These are phyloP conservation scores for Oreocharis arfaki DNA, from an alignment of 2,113 vertebrate genomes.

Conservation along the genomic window DNA sequence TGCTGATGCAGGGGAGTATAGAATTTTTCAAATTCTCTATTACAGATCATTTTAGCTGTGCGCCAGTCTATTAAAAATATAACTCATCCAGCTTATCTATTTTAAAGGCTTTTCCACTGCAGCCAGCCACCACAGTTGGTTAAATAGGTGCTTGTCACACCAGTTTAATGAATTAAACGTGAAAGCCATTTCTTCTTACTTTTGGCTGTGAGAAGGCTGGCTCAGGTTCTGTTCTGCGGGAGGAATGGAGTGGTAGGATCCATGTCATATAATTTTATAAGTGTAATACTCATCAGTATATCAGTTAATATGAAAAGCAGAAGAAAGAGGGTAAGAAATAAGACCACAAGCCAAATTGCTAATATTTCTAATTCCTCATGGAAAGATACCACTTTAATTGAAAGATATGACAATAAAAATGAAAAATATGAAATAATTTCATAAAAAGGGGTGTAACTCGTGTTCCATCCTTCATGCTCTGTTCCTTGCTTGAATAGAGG, in stretches of 20 bases:
- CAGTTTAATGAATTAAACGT: constrained; percentile 58
- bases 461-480: neutral
- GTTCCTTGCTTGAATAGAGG: neutral
- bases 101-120: constrained; percentile 39
- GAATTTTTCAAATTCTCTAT: neutral
- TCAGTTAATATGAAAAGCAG: constrained; percentile 27
- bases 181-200: constrained; percentile 47
- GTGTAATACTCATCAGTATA: constrained; percentile 20
- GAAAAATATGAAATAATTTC: neutral
- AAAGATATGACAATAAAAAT: constrained; percentile 3
- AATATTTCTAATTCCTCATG: neutral
- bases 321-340: neutral
- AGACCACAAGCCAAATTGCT: neutral
- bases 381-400: constrained; percentile 22
- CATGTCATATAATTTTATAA: constrained; percentile 42
- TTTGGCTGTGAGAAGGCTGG: constrained; percentile 51
- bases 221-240: constrained; percentile 13
- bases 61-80: neutral
- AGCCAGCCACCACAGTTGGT: constrained; percentile 26
- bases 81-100: constrained; percentile 36
- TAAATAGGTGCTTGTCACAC: constrained; percentile 50
- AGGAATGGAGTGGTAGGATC: neutral
- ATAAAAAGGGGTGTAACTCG: neutral
- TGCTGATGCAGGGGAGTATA: neutral
- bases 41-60: neutral